Base-by-base conservation (phyloP, 2,113 vertebrate species). In the Prionailurus bengalensis region DNA sequence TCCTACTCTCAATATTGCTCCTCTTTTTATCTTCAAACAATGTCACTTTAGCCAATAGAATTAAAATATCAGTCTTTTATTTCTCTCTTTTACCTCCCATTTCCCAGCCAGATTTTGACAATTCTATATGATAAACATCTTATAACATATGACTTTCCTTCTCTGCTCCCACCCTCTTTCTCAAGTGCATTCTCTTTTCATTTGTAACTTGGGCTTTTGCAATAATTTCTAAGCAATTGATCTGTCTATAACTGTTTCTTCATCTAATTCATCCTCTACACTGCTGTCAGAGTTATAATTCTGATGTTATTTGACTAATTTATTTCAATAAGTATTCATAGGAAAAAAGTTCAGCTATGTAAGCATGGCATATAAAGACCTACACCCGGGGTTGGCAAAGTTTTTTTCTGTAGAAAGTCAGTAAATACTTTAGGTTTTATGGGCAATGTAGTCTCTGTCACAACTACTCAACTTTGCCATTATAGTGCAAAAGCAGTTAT, bases 171-270 rank as follows among this genome's bases (percentile, higher is more conserved):
- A 27, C 16, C 51, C 8, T 21, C 4, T 70, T 90, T 36, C 19
- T 39, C 19, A 89, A 71, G 42, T 25, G 7, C 4, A 42, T 33
- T 63, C 11, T 51, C 58, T 92, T 74, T 91, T 89, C 21, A 68
- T 55, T 63, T 82, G 11, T 80, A 78, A 82, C 61, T 74, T 48
- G 21, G 19, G 19, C 83, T 71, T n/a, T 80, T 61, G 19, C 17
- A 81, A 29, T 95, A 31, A 63, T 86, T 94, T 95, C 63, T 63
- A 73, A 81, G 45, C 61, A 51, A 86, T 65, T 33, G 17, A 68
- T 66, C 29, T 86, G 14, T 29, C 27, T 45, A 31, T 61, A 58
- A 2, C 12, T 73, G 7, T 53, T 65, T 6, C 58, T 86, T 94
- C 23, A 66, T 71, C 63, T 79, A 89, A 76, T 36, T 66, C 65